These are phyloP conservation scores for Cyprinodon brontotheroides DNA, from an alignment of 2,113 vertebrate species.

Conservation along the genomic window DNA sequence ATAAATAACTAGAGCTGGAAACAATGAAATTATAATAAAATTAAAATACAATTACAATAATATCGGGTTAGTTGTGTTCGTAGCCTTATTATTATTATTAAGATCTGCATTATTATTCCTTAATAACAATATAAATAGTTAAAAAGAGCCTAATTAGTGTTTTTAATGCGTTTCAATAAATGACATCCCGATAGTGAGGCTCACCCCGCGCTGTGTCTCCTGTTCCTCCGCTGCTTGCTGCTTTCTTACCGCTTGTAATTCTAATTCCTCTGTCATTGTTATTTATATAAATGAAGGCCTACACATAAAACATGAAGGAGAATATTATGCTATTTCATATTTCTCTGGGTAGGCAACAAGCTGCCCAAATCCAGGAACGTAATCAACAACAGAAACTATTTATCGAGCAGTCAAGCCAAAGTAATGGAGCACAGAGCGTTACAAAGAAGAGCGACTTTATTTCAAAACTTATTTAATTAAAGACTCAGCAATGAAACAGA, in stretches of 20 bases:
- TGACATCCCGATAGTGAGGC: constrained; percentile 56
- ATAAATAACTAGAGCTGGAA: too few species aligned
- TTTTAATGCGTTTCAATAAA: neutral
- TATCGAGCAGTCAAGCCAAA: constrained; percentile 18
- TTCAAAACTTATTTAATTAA: too few species aligned
- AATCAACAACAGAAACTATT: constrained; percentile 36
- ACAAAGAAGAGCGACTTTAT: neutral
- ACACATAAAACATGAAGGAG: neutral
- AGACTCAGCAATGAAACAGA: neutral
- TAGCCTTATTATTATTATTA: too few species aligned
- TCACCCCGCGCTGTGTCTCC: constrained; percentile 87
- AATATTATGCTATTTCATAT: neutral
- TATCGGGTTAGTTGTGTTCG: too few species aligned
- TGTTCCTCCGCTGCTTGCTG: constrained; percentile 90
- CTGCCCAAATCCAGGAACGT: constrained; percentile 19
- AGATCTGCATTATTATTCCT: too few species aligned
- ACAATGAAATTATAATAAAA: too few species aligned
- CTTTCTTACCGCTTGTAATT: constrained; percentile 87
- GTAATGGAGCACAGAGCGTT: constrained; percentile 54
- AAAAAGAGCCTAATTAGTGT: neutral
- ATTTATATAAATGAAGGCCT: neutral
- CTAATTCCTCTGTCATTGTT: constrained; percentile 92
- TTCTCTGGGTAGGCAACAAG: constrained; percentile 45
- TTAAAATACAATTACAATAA: neutral
- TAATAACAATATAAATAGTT: too few species aligned